Conservation (phyloP, 2,797 vertebrate species). For the Lagorchestes hirsutus region DNA sequence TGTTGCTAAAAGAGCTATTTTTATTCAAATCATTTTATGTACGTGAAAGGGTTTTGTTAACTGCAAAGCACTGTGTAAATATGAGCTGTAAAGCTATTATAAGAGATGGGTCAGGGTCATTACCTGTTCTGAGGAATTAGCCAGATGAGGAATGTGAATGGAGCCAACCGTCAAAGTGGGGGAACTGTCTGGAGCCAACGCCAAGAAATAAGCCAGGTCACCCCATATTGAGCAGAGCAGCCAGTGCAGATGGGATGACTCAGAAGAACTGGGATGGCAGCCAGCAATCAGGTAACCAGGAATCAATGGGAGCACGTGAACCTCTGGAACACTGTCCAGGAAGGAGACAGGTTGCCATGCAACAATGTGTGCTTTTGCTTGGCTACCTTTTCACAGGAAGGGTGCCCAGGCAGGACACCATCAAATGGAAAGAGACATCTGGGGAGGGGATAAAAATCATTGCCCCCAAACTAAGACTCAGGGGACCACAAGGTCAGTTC, state of each 20-base stretch:
- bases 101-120: not conserved
- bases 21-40: not conserved
- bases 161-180: not conserved
- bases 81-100: not conserved
- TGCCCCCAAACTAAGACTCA: not conserved
- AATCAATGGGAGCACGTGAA: not conserved
- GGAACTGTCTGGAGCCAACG: not conserved
- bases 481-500: not conserved
- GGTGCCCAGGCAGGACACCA: not conserved
- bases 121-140: not conserved
- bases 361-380: not conserved
- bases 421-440: not conserved
- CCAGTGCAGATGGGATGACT: conserved; percentile 2
- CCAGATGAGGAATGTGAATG: not conserved
- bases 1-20: not conserved
- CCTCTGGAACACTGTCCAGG: conserved; percentile 6
- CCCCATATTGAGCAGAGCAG: not conserved
- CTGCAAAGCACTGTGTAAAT: not conserved
- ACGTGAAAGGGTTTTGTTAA: not conserved
- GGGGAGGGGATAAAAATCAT: not conserved
- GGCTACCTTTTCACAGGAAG: not conserved
- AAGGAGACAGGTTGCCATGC: conserved; percentile 9
- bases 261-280: conserved; percentile 3
- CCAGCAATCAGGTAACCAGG: conserved; percentile 6
- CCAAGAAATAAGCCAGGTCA: not conserved